These are phyloP conservation scores for Rhinichthys klamathensis DNA, from an alignment of 2,113 vertebrate species.

Conservation along the genomic window DNA sequence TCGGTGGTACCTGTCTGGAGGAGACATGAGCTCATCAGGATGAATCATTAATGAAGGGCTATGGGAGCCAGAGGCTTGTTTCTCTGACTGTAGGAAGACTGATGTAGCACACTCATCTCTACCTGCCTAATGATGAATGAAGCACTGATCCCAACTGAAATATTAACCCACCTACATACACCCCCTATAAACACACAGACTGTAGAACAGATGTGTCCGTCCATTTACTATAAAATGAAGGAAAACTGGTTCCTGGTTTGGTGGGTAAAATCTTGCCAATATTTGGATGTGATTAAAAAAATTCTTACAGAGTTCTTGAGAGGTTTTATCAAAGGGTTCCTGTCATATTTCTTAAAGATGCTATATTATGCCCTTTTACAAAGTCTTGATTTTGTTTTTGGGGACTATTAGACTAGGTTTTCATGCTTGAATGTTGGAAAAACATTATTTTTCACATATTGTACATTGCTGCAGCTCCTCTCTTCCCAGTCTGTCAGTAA, in stretches of 20 bases:
- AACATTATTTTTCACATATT: too few species aligned
- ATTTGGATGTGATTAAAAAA: not conserved
- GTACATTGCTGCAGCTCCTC: too few species aligned
- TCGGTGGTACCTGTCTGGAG: constrained; percentile 33
- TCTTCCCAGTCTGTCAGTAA: too few species aligned
- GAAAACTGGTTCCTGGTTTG: not conserved
- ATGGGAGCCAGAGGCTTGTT: constrained; percentile 37
- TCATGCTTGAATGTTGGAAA: too few species aligned
- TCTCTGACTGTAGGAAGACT: constrained; percentile 43
- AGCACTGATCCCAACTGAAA: constrained; percentile 26
- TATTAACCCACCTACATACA: constrained; percentile 38
- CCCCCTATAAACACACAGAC: constrained; percentile 14
- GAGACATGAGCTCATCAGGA: constrained; percentile 40
- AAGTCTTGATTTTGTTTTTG: too few species aligned
- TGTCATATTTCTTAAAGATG: too few species aligned
- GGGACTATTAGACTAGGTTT: too few species aligned
- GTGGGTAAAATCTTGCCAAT: not conserved
- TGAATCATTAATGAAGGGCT: constrained; percentile 55
- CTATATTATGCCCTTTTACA: too few species aligned
- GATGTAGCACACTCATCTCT: constrained; percentile 27
- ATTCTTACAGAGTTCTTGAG: not conserved
- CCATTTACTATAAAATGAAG: not conserved
- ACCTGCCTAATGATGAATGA: constrained; percentile 43
- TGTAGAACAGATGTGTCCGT: constrained; percentile 1
- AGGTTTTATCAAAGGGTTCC: not conserved